phyloP scores from a whole-genome alignment of 2,113 vertebrate genomes.

The Eptesicus fuscus region DNA sequence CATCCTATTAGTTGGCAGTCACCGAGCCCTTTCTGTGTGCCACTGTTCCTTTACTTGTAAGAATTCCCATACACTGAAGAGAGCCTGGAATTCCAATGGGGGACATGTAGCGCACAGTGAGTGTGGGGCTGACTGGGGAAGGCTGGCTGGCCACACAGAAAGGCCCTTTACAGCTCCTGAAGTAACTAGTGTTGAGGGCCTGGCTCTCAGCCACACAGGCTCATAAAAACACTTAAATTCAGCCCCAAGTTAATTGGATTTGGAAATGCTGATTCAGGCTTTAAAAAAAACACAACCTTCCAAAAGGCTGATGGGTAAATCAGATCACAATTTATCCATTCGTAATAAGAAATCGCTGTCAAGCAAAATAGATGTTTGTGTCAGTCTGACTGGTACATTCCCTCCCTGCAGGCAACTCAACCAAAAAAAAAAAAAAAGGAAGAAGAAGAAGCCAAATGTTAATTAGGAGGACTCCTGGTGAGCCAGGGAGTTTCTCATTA shows the following conservation, averaged over 20 bases:
- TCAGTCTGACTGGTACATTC: neutral
- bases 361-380: neutral
- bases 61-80: neutral
- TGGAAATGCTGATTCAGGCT: conserved; percentile 25
- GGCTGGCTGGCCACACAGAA: neutral
- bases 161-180: neutral
- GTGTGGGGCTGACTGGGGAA: neutral
- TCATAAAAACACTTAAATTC: neutral
- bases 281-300: neutral
- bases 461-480: neutral
- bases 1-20: neutral
- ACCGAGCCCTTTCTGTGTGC: neutral
- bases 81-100: neutral
- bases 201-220: neutral
- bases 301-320: neutral
- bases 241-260: neutral
- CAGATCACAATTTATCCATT: neutral
- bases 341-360: neutral
- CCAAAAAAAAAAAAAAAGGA: neutral
- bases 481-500: neutral
- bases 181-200: neutral
- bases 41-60: neutral
- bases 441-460: neutral
- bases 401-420: neutral
- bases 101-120: accelerated